Evolutionary conservation across 2,797 vertebrate genomes (phyloP), one percentile per base, ranked within the genome.

Genomic region (Thripadectes ignobilis): DNA sequence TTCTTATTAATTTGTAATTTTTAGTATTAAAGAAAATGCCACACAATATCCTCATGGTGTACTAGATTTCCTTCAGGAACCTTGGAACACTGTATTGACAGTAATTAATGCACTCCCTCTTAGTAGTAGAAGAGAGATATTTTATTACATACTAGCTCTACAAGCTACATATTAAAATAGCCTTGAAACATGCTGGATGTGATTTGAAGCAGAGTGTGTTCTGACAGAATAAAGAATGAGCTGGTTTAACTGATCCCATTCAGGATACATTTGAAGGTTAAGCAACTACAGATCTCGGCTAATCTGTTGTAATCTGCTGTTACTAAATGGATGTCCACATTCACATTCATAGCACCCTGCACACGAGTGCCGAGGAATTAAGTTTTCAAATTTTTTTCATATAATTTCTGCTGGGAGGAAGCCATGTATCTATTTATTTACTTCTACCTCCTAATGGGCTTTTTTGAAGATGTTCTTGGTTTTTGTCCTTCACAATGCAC

Each of bases 401-500:
- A 54, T 80, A 39, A 29, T 68, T 82, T 84, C 75, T 96, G 43
- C 81, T 96, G 82, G 16, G 68, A 89, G 83, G 86, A 95, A 97
- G 97, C 77, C 87, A 99, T 99, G 99, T 96, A 62, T 98, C 96
- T 97, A 27, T 90, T 98, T 84, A 81, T 98, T 93, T 97, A 63
- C 43, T 92, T 98, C 95, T 98, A 98, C 97, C 86, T 99, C 66
- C 51, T 98, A 68, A 94, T 99, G 69, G 97, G 98, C 89, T 97
- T 98, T 95, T 96, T 98, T 78, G 94, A 97, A 80, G 95, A 97
- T 89, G 97, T 92, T 80, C 69, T 68, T n/a, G 93, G 98, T 5
- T 98, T 98, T 69, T 99, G 99, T 92, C 99, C 99, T 45, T 98
- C 99, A 8, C 99, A 99, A 96, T 99, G 99, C 91, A 98, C 98